Percentiles rank a stretch among this genome's conserved stretches.
Conservation (phyloP, 2,797 vertebrate species). For the Salmo trutta region DNA sequence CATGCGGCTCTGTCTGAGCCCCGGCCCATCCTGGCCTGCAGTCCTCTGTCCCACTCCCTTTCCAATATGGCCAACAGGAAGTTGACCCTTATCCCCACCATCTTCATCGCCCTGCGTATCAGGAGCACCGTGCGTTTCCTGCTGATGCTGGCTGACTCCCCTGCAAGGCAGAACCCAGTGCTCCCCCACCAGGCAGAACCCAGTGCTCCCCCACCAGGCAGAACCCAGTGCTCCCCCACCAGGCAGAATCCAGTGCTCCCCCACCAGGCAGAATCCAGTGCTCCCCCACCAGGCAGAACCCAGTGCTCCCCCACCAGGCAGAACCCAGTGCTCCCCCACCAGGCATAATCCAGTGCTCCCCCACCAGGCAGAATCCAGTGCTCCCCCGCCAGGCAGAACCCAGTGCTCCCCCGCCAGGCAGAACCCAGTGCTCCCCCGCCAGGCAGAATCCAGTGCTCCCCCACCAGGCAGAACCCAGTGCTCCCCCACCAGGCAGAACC, state of each 20-base stretch:
- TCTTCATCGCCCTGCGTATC: conserved; percentile 90
- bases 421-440: no score
- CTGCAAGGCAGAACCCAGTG: conserved; percentile 68
- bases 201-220: no score
- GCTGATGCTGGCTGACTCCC: conserved; percentile 82
- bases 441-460: no score
- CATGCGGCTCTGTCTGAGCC: conserved; percentile 90
- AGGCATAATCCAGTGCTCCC: no score
- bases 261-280: no score
- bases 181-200: no score
- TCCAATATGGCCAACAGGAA: conserved; percentile 86
- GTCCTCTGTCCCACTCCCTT: conserved; percentile 61
- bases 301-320: no score
- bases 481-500: conserved; percentile 63
- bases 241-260: no score
- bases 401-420: no score
- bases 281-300: conserved; percentile 40
- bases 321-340: no score
- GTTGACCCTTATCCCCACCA: conserved; percentile 89
- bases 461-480: conserved; percentile 47
- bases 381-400: conserved; percentile 71
- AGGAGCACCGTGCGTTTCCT: conserved; percentile 95
- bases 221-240: no score
- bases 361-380: conserved; percentile 46
- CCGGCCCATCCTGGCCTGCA: conserved; percentile 83